Percentiles rank a stretch among this genome's conserved stretches.
Conservation (phyloP, 2,888 invertebrate genomes). For the Augochlorella aurata region DNA sequence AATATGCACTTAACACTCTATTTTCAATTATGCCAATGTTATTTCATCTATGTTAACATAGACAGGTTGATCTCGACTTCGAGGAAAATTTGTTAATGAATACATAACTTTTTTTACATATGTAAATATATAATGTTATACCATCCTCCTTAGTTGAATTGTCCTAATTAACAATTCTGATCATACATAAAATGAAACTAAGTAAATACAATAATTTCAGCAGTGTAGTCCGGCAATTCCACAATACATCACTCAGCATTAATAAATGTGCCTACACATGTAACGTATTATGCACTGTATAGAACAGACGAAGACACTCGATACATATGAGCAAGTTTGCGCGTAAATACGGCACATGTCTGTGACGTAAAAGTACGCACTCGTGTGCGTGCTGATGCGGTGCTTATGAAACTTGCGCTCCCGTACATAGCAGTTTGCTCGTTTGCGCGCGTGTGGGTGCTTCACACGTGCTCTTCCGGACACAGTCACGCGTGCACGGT, state of each 20-base stretch:
- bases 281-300: conserved; percentile 32
- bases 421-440: neutral
- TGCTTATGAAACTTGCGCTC: conserved; percentile 26
- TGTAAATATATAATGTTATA: no score
- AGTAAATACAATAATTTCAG: no score
- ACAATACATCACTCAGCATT: conserved; percentile 28
- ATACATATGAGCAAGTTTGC: conserved; percentile 16
- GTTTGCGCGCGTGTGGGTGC: neutral
- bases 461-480: conserved; percentile 21
- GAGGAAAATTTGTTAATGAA: no score
- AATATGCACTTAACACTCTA: no score
- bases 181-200: no score
- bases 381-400: conserved; percentile 21
- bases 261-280: conserved; percentile 36
- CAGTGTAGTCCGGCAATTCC: conserved; percentile 35
- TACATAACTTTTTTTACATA: no score
- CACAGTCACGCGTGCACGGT: conserved; percentile 1
- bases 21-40: no score
- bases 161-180: no score
- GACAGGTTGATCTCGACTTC: no score
- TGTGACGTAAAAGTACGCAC: conserved; percentile 31
- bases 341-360: conserved; percentile 35
- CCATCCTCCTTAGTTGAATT: no score
- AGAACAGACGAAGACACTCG: conserved; percentile 9
- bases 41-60: no score